Percentiles rank a stretch among this genome's conserved stretches.
Evolutionary conservation across 2,888 invertebrate genomes (phyloP).

Genomic region (Nematopogon swammerdamellus): DNA sequence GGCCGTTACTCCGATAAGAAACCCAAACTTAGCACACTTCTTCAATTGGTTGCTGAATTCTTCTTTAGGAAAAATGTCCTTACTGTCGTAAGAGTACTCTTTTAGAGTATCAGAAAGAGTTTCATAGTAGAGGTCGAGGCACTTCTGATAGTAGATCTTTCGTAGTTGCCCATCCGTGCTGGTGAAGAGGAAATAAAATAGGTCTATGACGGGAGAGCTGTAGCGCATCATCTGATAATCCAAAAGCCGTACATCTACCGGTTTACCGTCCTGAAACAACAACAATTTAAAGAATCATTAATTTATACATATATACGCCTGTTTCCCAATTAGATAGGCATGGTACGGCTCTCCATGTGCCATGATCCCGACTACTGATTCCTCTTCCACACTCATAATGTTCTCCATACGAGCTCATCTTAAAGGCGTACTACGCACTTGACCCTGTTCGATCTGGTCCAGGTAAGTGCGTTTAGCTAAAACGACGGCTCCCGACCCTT

Average conservation of each 20-base stretch:
- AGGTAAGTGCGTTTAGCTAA: no score
- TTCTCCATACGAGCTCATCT: no score
- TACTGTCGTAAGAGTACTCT: not conserved
- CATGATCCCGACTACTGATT: no score
- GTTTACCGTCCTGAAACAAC: not conserved
- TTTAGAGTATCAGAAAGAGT: not conserved
- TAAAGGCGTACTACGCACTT: no score
- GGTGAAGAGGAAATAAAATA: not conserved
- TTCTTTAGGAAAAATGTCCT: not conserved
- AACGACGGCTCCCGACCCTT: no score
- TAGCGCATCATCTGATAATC: not conserved
- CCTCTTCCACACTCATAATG: no score
- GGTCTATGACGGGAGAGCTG: not conserved
- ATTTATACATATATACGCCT: no score
- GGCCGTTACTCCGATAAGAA: not conserved
- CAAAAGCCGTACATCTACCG: not conserved
- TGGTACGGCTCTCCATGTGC: no score
- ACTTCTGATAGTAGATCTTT: not conserved
- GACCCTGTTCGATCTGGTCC: no score
- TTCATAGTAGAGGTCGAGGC: not conserved
- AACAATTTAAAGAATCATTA: no score
- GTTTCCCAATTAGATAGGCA: no score
- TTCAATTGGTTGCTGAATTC: not conserved
- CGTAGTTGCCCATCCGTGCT: not conserved
- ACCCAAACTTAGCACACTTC: not conserved